These are phyloP conservation scores for Littorina saxatilis DNA, from an alignment of 1,140 invertebrate species.

Conservation along the genomic window DNA sequence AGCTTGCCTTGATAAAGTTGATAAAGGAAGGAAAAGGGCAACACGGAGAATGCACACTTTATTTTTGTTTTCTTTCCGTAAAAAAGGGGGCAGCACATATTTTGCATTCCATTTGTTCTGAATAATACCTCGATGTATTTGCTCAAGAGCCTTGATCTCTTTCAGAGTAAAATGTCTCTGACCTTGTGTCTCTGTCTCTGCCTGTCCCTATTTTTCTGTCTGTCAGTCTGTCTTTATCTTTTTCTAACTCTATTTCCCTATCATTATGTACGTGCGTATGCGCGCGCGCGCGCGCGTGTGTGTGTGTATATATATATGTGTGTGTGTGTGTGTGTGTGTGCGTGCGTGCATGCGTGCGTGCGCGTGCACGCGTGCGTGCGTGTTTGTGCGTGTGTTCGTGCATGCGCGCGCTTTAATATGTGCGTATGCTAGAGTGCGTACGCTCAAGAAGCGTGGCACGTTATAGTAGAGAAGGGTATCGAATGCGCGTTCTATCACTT, in stretches of 20 bases:
- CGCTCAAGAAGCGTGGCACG: too few relatives aligned
- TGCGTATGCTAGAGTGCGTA: background rate
- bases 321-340: too few relatives aligned
- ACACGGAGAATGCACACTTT: background rate
- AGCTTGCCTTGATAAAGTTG: background rate
- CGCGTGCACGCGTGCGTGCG: too few relatives aligned
- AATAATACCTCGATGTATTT: background rate
- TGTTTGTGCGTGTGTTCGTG: too few relatives aligned
- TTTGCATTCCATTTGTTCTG: background rate
- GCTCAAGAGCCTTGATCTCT: background rate
- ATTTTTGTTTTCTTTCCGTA: background rate
- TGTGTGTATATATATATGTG: too few relatives aligned
- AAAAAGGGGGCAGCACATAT: background rate
- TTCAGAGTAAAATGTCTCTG: background rate
- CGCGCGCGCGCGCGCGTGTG: too few relatives aligned
- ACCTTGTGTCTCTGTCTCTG: too few relatives aligned
- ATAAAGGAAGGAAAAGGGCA: background rate
- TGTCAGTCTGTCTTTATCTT: background rate
- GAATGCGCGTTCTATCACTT: too few relatives aligned
- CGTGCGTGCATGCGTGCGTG: too few relatives aligned
- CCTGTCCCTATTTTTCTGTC: too few relatives aligned
- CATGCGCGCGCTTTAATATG: too few relatives aligned
- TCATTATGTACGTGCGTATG: background rate
- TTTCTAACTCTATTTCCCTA: background rate
- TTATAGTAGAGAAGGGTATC: too few relatives aligned